phyloP scores from a whole-genome alignment of 2,888 invertebrate genomes.

The Dasysyrphus tricinctus region DNA sequence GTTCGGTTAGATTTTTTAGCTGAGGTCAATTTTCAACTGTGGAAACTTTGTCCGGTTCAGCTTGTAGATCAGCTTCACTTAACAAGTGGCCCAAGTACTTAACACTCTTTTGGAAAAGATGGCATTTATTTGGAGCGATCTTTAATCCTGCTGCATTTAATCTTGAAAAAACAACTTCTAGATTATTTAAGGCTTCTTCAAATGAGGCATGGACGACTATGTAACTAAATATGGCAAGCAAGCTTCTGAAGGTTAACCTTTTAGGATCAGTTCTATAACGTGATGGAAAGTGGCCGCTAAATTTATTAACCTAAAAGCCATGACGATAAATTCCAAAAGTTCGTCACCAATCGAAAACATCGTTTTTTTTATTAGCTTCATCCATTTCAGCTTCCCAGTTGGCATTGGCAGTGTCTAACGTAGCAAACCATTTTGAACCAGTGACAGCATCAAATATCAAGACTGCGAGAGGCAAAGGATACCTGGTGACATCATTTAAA shows the following conservation, averaged over 20 bases:
- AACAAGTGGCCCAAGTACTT: background rate
- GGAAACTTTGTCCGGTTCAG: background rate
- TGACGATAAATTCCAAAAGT: conserved; percentile 22
- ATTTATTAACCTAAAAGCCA: conserved; percentile 21
- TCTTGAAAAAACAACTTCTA: conserved; percentile 8
- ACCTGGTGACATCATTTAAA: too few relatives aligned
- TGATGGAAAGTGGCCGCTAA: conserved; percentile 21
- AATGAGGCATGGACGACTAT: conserved; percentile 6
- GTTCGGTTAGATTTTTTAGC: background rate
- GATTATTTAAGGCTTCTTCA: background rate
- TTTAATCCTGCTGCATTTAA: background rate
- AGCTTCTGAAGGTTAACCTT: background rate
- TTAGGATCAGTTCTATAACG: background rate
- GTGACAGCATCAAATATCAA: background rate
- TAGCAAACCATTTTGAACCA: conserved; percentile 48
- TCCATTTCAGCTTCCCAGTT: conserved; percentile 49
- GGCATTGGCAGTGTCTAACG: conserved; percentile 39
- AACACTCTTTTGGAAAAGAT: background rate
- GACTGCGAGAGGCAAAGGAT: too few relatives aligned
- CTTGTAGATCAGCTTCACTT: background rate
- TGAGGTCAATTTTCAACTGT: conserved; percentile 5
- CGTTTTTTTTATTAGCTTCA: background rate
- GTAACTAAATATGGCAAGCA: conserved; percentile 8
- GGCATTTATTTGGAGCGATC: background rate
- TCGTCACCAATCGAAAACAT: background rate